phyloP scores from a whole-genome alignment of 2,888 invertebrate species.

The Phorcus lineatus region DNA sequence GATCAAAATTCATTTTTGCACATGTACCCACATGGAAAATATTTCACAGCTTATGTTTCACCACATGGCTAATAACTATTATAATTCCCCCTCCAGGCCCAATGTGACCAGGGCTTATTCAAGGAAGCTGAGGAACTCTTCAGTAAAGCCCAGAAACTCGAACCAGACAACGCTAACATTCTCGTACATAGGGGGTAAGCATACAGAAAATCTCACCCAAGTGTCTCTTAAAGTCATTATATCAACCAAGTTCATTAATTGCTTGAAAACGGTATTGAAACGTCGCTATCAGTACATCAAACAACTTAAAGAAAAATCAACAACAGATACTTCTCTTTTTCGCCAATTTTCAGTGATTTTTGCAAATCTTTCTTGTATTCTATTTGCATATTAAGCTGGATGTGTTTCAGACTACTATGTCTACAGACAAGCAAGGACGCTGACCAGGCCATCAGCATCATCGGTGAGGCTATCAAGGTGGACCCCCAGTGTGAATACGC shows the following conservation, averaged over 20 bases:
- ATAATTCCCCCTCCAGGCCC: slow-evolving; percentile 77
- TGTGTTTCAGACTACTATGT: slow-evolving; percentile 78
- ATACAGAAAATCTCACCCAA: too few species aligned
- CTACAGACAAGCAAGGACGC: slow-evolving; percentile 91
- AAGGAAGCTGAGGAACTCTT: slow-evolving; percentile 89
- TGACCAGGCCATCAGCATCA: slow-evolving; percentile 85
- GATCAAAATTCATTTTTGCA: too few species aligned
- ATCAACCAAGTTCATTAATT: too few species aligned
- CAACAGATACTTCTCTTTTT: too few species aligned
- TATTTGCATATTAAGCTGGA: not conserved
- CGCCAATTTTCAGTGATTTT: too few species aligned
- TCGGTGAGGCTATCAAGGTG: slow-evolving; percentile 87
- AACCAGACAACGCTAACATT: slow-evolving; percentile 89
- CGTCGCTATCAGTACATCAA: too few species aligned
- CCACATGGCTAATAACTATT: not conserved
- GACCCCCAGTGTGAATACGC: slow-evolving; percentile 96
- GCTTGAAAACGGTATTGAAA: too few species aligned
- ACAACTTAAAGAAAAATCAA: too few species aligned
- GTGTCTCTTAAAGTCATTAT: too few species aligned
- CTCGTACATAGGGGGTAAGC: slow-evolving; percentile 88
- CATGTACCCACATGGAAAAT: too few species aligned
- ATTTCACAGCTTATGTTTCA: too few species aligned
- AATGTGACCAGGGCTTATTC: slow-evolving; percentile 89
- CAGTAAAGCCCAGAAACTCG: slow-evolving; percentile 86
- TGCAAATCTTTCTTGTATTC: not conserved